Percentiles rank a stretch among this genome's conserved stretches.
Evolutionary conservation across 2,113 vertebrate genomes (phyloP).

Genomic region (Leptobrachium ailaonicum): DNA sequence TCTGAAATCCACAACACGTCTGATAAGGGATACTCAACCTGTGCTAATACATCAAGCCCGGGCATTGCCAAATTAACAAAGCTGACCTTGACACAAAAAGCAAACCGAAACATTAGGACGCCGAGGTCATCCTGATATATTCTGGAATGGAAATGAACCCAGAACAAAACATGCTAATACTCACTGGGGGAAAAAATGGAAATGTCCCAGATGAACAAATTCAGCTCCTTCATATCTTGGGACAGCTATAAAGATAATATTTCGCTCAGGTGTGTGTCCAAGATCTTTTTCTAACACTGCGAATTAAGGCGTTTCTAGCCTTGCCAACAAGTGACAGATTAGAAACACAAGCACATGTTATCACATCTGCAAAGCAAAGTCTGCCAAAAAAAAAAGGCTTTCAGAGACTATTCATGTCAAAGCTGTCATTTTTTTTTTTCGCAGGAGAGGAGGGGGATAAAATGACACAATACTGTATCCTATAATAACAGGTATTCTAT

Average conservation of each 20-base stretch:
- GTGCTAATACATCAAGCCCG: no score
- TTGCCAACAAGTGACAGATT: constrained; percentile 40
- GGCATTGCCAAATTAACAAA: no score
- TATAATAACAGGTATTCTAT: constrained; percentile 41
- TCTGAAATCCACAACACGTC: no score
- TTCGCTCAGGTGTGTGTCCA: constrained; percentile 36
- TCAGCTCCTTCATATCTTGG: constrained; percentile 13
- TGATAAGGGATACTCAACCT: no score
- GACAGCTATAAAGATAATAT: constrained; percentile 7
- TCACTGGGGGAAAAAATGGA: background rate
- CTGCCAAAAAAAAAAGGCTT: constrained; percentile 20
- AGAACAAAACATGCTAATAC: background rate
- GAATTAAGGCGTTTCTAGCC: constrained; percentile 6
- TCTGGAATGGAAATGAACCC: no score
- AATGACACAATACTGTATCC: constrained; percentile 12
- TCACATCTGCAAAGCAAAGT: constrained; percentile 22
- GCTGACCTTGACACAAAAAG: no score
- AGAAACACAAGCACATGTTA: constrained; percentile 40
- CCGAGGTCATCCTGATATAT: no score
- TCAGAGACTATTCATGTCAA: constrained; percentile 29
- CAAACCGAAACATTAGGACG: no score
- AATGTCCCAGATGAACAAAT: constrained; percentile 28
- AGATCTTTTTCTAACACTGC: background rate
- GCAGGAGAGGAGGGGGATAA: background rate
- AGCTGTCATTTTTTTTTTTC: constrained; percentile 10